These are phyloP conservation scores for Trichonephila clavipes DNA, from an alignment of 1,140 invertebrate genomes.

Conservation along the genomic window DNA sequence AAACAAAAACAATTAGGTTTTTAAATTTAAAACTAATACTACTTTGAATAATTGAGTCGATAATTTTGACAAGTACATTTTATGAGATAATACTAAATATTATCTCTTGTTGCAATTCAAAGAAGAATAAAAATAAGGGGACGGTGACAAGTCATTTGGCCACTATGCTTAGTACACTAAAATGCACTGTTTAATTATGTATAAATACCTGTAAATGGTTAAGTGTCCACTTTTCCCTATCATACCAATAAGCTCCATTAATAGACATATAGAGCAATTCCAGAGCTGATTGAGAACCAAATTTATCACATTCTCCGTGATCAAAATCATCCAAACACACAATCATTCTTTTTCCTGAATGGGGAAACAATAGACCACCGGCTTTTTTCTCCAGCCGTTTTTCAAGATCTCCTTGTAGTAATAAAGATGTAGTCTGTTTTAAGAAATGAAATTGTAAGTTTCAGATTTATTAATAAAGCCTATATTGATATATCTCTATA, in stretches of 20 bases:
- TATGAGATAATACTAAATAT: too few species aligned
- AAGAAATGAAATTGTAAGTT: background rate
- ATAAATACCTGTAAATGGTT: slow-evolving; percentile 36
- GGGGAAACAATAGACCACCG: slow-evolving; percentile 89
- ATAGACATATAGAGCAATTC: slow-evolving; percentile 92
- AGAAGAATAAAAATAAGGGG: too few species aligned
- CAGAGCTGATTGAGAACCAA: slow-evolving; percentile 91
- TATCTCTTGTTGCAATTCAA: too few species aligned
- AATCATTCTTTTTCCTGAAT: slow-evolving; percentile 88
- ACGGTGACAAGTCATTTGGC: too few species aligned
- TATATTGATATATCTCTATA: background rate
- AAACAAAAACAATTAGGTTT: too few species aligned
- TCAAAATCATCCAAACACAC: slow-evolving; percentile 94
- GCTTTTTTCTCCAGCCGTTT: slow-evolving; percentile 90
- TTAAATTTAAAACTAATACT: too few species aligned
- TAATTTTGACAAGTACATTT: too few species aligned
- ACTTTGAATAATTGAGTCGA: too few species aligned
- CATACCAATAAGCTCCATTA: slow-evolving; percentile 93
- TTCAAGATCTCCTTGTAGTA: slow-evolving; percentile 88
- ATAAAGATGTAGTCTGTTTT: slow-evolving; percentile 87
- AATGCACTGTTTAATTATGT: background rate
- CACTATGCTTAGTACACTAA: too few species aligned
- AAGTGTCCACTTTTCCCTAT: slow-evolving; percentile 79
- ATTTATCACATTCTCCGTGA: slow-evolving; percentile 92
- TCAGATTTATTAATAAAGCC: background rate